These are phyloP conservation scores for Halichoeres trimaculatus DNA, from an alignment of 2,113 vertebrate species.

Conservation along the genomic window DNA sequence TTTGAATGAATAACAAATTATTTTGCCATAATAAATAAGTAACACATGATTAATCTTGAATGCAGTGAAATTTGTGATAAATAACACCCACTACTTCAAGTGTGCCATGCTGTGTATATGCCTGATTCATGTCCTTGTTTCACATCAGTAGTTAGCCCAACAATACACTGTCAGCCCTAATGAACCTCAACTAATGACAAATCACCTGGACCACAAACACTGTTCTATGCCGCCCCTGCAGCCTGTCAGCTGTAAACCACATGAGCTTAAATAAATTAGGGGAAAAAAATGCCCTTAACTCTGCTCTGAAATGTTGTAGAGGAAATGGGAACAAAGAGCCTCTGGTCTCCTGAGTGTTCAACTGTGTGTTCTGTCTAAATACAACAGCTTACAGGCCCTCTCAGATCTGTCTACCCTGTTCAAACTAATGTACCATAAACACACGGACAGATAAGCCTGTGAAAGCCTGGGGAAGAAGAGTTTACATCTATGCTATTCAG, in stretches of 20 bases:
- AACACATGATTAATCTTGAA: slow-evolving; percentile 17
- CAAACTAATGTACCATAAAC: slow-evolving; percentile 53
- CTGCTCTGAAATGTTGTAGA: slow-evolving; percentile 50
- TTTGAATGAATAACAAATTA: neutral
- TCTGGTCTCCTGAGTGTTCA: slow-evolving; percentile 55
- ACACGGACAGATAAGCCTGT: slow-evolving; percentile 52
- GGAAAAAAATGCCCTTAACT: slow-evolving; percentile 48
- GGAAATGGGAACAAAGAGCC: slow-evolving; percentile 63
- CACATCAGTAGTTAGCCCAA: slow-evolving; percentile 66
- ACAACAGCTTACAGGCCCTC: slow-evolving; percentile 58
- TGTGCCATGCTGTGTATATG: slow-evolving; percentile 36
- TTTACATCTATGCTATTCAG: slow-evolving; percentile 21
- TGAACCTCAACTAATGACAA: slow-evolving; percentile 73
- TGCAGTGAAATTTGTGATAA: slow-evolving; percentile 28
- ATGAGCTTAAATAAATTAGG: slow-evolving; percentile 53
- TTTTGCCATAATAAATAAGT: slow-evolving; percentile 2
- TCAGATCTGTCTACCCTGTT: slow-evolving; percentile 49
- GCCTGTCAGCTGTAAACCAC: slow-evolving; percentile 60
- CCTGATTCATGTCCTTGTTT: slow-evolving; percentile 65
- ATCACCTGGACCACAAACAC: slow-evolving; percentile 68
- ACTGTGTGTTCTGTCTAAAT: slow-evolving; percentile 56
- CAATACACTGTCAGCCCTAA: slow-evolving; percentile 61
- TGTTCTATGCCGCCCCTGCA: slow-evolving; percentile 51
- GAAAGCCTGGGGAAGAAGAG: slow-evolving; percentile 22
- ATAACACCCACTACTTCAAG: slow-evolving; percentile 37